These are phyloP conservation scores for Peribatodes rhomboidaria DNA, from an alignment of 2,888 invertebrate genomes.

Conservation along the genomic window DNA sequence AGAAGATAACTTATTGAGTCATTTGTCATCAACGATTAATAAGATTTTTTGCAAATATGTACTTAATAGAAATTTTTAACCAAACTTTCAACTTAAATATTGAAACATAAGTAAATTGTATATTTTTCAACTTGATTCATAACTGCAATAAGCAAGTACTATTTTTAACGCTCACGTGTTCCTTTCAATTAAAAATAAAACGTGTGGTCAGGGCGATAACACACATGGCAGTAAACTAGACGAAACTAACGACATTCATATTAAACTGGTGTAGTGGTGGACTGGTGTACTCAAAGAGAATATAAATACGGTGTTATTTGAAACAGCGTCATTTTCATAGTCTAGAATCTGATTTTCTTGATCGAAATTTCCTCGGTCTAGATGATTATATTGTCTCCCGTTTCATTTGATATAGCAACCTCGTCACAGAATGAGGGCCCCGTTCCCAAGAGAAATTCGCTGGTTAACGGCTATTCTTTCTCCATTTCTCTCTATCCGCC, in stretches of 20 bases:
- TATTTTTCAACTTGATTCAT: slow-evolving; percentile 1
- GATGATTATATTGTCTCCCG: too few relatives aligned
- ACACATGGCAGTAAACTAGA: slow-evolving; percentile 5
- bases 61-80: too few relatives aligned
- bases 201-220: slow-evolving; percentile 13
- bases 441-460: background rate
- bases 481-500: background rate
- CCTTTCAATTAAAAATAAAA: slow-evolving; percentile 22
- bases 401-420: background rate
- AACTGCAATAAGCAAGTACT: background rate
- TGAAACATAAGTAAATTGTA: background rate
- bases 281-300: too few relatives aligned
- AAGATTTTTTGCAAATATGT: too few relatives aligned
- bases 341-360: too few relatives aligned
- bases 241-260: slow-evolving; percentile 1
- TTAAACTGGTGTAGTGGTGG: background rate
- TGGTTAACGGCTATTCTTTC: background rate
- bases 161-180: slow-evolving; percentile 15
- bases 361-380: too few relatives aligned
- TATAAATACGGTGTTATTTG: too few relatives aligned
- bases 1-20: background rate
- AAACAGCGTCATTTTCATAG: too few relatives aligned
- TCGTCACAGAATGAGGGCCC: background rate
- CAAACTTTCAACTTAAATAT: too few relatives aligned
- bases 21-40: background rate